A percentile compares a stretch with the other conserved stretches of the same genome.
Evolutionary conservation across 2,888 invertebrate genomes (phyloP).

Genomic region (Limnephilus rhombicus): DNA sequence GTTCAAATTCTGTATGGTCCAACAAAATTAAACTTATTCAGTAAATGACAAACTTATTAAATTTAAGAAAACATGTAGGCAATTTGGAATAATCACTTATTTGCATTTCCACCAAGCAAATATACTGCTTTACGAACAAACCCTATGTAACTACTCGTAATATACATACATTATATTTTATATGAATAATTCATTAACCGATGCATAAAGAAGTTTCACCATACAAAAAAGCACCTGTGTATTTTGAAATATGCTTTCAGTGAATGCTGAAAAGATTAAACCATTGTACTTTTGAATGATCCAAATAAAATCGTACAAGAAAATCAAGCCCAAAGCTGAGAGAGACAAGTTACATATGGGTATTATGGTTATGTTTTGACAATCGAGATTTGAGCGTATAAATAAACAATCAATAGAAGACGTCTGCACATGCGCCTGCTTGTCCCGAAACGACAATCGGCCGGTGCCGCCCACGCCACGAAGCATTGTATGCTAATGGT

Average conservation of each 20-base stretch:
- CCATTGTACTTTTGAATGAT: not conserved
- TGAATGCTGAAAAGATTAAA: not conserved
- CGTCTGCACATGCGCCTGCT: not conserved
- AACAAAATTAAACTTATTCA: no score
- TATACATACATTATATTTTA: not conserved
- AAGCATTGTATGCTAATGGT: slow-evolving; percentile 41
- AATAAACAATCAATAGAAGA: slow-evolving; percentile 43
- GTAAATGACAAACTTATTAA: no score
- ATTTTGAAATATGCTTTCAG: not conserved
- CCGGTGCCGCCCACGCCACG: slow-evolving; percentile 39
- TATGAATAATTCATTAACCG: not conserved
- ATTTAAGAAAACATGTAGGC: no score
- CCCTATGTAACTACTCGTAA: not conserved
- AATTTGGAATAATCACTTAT: no score
- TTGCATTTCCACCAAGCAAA: no score
- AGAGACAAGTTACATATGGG: not conserved
- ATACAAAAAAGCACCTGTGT: not conserved
- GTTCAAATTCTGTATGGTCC: no score
- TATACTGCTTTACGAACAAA: not conserved
- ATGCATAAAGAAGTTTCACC: not conserved
- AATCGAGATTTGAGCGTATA: slow-evolving; percentile 22
- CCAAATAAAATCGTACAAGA: slow-evolving; percentile 1
- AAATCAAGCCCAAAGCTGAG: not conserved
- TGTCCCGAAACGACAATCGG: slow-evolving; percentile 30
- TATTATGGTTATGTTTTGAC: slow-evolving; percentile 15